Conservation (phyloP, 92 coral and sea anemone genomes). For the Hydrozoanthus gracilis region DNA sequence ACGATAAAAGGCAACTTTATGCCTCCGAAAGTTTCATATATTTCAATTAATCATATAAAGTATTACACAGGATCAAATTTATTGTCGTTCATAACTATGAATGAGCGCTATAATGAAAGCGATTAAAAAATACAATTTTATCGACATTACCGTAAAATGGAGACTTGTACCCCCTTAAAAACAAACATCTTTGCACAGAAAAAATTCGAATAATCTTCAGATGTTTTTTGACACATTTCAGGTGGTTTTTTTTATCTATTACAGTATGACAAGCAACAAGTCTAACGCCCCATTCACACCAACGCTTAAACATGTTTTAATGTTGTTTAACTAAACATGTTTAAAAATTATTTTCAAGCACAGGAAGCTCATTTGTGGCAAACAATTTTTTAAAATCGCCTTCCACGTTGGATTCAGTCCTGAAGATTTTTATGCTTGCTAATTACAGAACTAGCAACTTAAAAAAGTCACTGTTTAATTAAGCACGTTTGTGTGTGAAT, state of each 20-base stretch:
- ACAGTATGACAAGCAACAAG: not conserved
- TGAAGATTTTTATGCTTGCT: not conserved
- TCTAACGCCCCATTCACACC: not conserved
- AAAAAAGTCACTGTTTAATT: no score
- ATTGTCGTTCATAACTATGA: not conserved
- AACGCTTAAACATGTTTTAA: not conserved
- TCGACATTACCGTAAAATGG: not conserved
- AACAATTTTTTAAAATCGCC: not conserved
- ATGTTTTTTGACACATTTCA: constrained; percentile 7
- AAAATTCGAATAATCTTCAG: not conserved
- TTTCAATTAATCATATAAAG: constrained; percentile 1
- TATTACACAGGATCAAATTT: constrained; percentile 3
- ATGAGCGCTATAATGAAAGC: not conserved
- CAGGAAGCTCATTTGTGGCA: not conserved
- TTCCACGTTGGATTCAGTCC: not conserved
- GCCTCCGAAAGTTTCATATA: constrained; percentile 2
- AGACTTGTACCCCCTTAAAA: not conserved
- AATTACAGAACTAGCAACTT: no score
- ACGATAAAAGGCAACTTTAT: not conserved
- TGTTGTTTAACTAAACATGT: not conserved
- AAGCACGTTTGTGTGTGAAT: no score
- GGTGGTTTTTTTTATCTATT: not conserved
- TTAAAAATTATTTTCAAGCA: not conserved
- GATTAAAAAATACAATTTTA: not conserved
- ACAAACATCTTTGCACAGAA: not conserved